phyloP scores from a whole-genome alignment of 2,113 vertebrate species.

The Elanoides forficatus region DNA sequence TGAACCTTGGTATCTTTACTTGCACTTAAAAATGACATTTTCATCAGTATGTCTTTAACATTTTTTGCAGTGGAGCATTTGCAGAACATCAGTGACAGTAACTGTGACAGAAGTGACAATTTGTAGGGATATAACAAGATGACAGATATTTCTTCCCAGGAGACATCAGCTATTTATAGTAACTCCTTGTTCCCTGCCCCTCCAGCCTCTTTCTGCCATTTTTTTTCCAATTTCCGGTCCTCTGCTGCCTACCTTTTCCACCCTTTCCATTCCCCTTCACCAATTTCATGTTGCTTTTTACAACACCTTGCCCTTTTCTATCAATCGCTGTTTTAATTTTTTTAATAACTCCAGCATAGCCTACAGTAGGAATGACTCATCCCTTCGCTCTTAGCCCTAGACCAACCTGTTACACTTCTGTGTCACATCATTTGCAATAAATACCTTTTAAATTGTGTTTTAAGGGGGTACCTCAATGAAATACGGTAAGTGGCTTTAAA shows the following conservation, averaged over 20 bases:
- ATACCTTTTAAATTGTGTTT: not conserved
- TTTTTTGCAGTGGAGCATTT: constrained; percentile 24
- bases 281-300: not conserved
- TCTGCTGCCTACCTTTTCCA: not conserved
- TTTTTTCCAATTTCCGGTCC: not conserved
- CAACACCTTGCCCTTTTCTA: not conserved
- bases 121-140: constrained; percentile 24
- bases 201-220: not conserved
- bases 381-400: not conserved
- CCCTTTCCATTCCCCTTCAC: not conserved
- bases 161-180: constrained; percentile 1
- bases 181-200: not conserved
- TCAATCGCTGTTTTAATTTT: not conserved
- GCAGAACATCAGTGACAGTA: constrained; percentile 26
- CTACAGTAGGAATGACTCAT: not conserved
- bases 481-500: not conserved
- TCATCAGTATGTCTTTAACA: not conserved
- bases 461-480: not conserved
- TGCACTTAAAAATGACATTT: not conserved
- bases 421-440: not conserved
- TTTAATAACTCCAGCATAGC: not conserved
- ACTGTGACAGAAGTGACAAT: constrained; percentile 29
- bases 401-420: not conserved
- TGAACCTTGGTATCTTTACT: not conserved
- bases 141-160: constrained; percentile 32